phyloP scores from a whole-genome alignment of 2,888 invertebrate genomes.

The Holacanthella duospinosa region DNA sequence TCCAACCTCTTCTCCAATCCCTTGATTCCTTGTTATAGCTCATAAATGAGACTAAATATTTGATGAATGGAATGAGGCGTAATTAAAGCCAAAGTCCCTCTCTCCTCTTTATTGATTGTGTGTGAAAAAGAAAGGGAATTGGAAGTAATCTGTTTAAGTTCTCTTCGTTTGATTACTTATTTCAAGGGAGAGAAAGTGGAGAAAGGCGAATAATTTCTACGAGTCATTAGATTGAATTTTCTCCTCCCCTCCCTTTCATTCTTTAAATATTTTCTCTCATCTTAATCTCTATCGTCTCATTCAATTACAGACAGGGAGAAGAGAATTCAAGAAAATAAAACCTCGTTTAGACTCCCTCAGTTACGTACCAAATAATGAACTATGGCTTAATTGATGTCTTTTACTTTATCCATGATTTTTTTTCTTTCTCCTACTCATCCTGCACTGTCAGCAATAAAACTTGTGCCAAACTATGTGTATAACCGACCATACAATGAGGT shows the following conservation, averaged over 20 bases:
- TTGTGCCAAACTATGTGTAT: neutral
- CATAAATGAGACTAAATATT: neutral
- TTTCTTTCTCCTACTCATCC: neutral
- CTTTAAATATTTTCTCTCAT: slow-evolving; percentile 4
- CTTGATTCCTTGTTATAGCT: neutral
- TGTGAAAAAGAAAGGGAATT: slow-evolving; percentile 1
- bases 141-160: neutral
- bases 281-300: slow-evolving; percentile 1
- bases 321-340: neutral
- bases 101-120: neutral
- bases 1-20: neutral
- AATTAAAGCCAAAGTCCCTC: neutral
- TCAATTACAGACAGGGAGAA: slow-evolving; percentile 21
- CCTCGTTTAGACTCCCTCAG: neutral
- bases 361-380: slow-evolving; percentile 32
- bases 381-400: slow-evolving; percentile 28
- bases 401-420: slow-evolving; percentile 8
- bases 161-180: neutral
- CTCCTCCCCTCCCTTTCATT: neutral
- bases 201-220: neutral
- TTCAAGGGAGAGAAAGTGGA: neutral
- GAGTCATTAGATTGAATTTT: slow-evolving; percentile 28
- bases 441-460: neutral
- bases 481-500: neutral
- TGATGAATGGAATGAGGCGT: slow-evolving; percentile 5